Base-by-base conservation (phyloP, 2,113 vertebrate genomes). In the Pelmatolapia mariae region DNA sequence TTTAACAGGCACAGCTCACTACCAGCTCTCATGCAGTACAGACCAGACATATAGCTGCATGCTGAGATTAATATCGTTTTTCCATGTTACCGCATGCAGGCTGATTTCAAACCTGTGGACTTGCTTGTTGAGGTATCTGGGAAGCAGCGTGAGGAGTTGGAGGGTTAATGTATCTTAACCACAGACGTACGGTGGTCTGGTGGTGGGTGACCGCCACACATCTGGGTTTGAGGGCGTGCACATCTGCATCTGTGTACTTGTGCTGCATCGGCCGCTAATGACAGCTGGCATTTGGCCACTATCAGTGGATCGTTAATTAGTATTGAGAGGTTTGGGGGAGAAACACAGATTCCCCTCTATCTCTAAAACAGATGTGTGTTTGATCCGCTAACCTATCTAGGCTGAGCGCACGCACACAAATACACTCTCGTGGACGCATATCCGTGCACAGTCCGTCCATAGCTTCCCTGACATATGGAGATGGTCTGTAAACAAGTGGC, bases 301-400 rank as follows among this genome's bases (percentile, higher is more conserved):
- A 92, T 94, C 90, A 91, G 94, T 92, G 95, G 94, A 92, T 91
- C 90, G 96, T 96, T 97, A 96, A 96, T 96, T 96, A 95, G 95
- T 97, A 95, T 93, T 96, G 94, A 95, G 96, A 97, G 97, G 96
- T 95, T 96, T 96, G 89, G 88, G 95, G 68, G 56, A 87, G 92
- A 93, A 83, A 91, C 36, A 87, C 92, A 88, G 66, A 95, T 94
- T 95, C 92, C 89, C 93, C 95, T 92, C 91, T 93, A 92, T 81
- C 94, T 92, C 52, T 43, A 66, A 90, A 95, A 92, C 96, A 96
- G 96, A 94, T 94, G 95, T 91, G 88, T 90, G 78, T 97, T 97
- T 97, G 96, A 97, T 97, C 95, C 85, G 91, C 83, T 86, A 80
- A 94, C 93, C 94, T 89, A 84, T 80, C 78, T 29, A 31, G 61